Evolutionary conservation across 2,797 vertebrate species (phyloP), one percentile per base, ranked within the genome.

Genomic region (Lycodopsis pacificus): DNA sequence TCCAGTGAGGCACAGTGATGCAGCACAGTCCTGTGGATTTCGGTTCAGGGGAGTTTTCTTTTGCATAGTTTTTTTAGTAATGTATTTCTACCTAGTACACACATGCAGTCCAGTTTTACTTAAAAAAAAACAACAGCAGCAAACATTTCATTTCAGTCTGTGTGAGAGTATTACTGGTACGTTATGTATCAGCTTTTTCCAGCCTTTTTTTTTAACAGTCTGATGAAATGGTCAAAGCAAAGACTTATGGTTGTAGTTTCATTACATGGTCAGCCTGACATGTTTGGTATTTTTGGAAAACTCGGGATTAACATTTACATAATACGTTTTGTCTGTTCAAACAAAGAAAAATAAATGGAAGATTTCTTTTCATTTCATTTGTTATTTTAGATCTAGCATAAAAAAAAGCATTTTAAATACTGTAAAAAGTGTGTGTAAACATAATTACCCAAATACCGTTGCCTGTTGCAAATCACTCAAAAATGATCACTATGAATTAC

Each of bases 181-280:
- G 54, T 54, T 54, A 53, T 25, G 20, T 22, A 56, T 56, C 27
- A 64, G 49, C 22, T 57, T 15, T 15, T 73, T 34, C 12, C 30
- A 63, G 49, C 48, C 56, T 49, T 69, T 59, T 49, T 69, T 59
- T 42, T 51, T 19, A 74, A 79, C 65, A 63, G 22, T 57, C 36
- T 67, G 56, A 44, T 38, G 20, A 67, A 71, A 81, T 10, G 56
- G 40, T 61, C 56, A 65, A 69, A 65, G 20, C 44, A 75, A 42
- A 70, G 12, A n/a, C 5, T 17, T 40, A 3, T 6, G n/a, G 34
- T 36, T 66, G 19, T 30, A 6, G 13, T 46, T 38, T 2, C 15
- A 40, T 38, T 66, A 17, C 9, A 38, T 69, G 25, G 32, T 46
- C 10, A 46, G 30, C 3, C 46, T 44, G 14, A 59, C 19, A 46